Percentiles rank a stretch among this genome's conserved stretches.
Evolutionary conservation across 2,113 vertebrate genomes (phyloP).

Genomic region (Callipepla californica): DNA sequence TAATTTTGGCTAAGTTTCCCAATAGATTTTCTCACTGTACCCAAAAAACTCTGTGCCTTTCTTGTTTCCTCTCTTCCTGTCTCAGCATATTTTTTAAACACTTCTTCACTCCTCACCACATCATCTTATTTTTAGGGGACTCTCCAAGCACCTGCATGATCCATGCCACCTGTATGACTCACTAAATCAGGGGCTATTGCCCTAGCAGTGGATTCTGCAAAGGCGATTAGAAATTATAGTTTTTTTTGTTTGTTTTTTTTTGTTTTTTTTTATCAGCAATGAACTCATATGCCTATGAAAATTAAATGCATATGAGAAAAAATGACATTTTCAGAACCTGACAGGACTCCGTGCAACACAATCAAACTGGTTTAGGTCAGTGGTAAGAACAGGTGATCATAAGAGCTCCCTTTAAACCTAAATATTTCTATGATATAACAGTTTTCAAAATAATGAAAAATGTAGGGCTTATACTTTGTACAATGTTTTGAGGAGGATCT

Average conservation of each 20-base stretch:
- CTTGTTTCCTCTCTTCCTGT: neutral
- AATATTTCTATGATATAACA: neutral
- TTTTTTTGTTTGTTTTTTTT: too few species aligned
- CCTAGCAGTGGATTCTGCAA: neutral
- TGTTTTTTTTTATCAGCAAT: neutral
- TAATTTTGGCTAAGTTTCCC: neutral
- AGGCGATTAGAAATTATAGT: neutral
- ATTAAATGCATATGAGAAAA: neutral
- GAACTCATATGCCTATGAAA: neutral
- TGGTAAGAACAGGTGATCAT: neutral
- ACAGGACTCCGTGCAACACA: neutral
- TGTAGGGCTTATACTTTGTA: neutral
- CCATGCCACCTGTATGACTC: fast-evolving
- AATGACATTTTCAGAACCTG: neutral
- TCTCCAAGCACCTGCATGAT: neutral
- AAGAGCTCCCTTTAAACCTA: neutral
- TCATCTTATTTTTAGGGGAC: neutral
- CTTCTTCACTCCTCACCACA: neutral
- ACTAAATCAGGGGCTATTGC: neutral
- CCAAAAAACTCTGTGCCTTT: neutral
- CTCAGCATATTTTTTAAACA: neutral
- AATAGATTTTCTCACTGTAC: neutral
- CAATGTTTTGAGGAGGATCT: neutral
- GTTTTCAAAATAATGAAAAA: neutral
- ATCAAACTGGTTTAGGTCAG: neutral